Conservation (phyloP, 2,113 vertebrate species). For the Carollia perspicillata region DNA sequence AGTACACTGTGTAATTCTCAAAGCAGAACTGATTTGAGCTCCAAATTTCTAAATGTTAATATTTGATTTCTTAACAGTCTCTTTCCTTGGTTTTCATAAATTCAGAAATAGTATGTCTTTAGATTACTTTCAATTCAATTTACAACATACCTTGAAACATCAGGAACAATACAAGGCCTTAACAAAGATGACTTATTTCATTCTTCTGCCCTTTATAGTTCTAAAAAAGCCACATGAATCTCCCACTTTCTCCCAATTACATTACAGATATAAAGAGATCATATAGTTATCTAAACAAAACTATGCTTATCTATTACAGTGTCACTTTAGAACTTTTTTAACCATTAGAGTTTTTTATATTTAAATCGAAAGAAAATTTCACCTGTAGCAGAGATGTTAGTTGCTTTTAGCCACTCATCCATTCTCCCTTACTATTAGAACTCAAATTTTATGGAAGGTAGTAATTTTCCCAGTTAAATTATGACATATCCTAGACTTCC, state of each 20-base stretch:
- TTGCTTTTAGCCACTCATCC: not conserved
- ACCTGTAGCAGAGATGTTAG: not conserved
- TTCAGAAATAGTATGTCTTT: not conserved
- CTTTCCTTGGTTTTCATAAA: constrained; percentile 36
- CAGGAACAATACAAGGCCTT: not conserved
- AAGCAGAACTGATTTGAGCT: not conserved
- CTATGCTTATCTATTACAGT: not conserved
- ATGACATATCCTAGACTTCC: not conserved
- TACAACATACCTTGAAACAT: constrained; percentile 9
- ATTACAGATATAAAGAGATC: not conserved
- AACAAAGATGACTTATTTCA: not conserved
- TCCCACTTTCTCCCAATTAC: not conserved
- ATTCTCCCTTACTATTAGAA: not conserved
- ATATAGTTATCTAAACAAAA: not conserved
- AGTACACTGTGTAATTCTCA: constrained; percentile 53
- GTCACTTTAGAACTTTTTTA: not conserved
- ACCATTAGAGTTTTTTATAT: not conserved
- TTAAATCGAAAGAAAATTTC: constrained; percentile 2
- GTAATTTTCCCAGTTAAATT: not conserved
- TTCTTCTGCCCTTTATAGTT: not conserved
- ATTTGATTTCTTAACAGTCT: not conserved
- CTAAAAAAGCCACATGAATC: not conserved
- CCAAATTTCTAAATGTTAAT: not conserved
- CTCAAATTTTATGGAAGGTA: not conserved
- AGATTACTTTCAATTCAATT: not conserved